These are phyloP conservation scores for Chelonoidis abingdonii DNA, from an alignment of 2,113 vertebrate species.

Conservation along the genomic window DNA sequence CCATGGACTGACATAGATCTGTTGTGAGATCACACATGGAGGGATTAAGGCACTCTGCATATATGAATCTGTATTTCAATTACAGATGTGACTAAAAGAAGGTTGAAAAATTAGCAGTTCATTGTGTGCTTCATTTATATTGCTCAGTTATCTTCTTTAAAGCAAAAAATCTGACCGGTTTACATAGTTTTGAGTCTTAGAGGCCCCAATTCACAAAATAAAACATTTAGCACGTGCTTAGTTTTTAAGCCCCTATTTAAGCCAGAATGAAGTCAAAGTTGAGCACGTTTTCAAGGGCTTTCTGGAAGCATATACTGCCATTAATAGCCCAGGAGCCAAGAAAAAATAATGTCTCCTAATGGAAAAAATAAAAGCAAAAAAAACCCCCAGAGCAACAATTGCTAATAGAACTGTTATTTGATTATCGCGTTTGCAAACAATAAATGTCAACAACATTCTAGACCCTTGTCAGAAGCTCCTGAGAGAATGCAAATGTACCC, in stretches of 20 bases:
- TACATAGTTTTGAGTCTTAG: neutral
- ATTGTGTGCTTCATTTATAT: neutral
- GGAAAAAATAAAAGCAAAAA: neutral
- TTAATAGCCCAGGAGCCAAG: neutral
- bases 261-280: neutral
- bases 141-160: neutral
- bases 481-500: conserved; percentile 74
- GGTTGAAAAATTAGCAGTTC: neutral
- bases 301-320: neutral
- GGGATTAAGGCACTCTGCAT: neutral
- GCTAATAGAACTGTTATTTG: conserved; percentile 43
- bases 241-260: neutral
- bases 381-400: neutral
- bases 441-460: conserved; percentile 71
- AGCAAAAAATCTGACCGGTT: neutral
- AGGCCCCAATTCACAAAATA: neutral
- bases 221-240: rapidly evolving
- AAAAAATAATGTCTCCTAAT: neutral
- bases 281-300: neutral
- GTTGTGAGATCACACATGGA: conserved; percentile 1
- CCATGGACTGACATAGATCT: conserved; percentile 19
- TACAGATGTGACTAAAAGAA: neutral
- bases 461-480: conserved; percentile 53
- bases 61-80: conserved; percentile 32
- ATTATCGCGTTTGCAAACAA: conserved; percentile 79